Conservation (phyloP, 2,888 invertebrate species). For the Melangyna quadrimaculata region DNA sequence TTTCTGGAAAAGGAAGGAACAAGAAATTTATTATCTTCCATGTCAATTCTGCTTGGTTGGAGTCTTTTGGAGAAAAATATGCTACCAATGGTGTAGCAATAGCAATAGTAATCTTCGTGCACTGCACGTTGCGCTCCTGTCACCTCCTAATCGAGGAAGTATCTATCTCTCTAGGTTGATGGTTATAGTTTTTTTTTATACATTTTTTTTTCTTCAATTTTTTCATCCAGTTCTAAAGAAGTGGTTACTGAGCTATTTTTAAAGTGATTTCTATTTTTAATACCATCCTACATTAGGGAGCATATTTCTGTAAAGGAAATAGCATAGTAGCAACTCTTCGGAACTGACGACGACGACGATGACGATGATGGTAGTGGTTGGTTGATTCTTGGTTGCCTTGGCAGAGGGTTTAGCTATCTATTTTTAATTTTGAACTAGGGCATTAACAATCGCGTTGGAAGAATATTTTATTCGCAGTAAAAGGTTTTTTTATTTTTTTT, state of each 20-base stretch:
- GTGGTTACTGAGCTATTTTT: constrained; percentile 56
- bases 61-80: not conserved
- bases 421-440: constrained; percentile 61
- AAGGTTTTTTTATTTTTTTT: not conserved
- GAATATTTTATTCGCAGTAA: constrained; percentile 12
- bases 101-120: constrained; percentile 8
- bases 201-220: not conserved
- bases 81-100: constrained; percentile 29
- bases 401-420: constrained; percentile 46
- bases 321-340: not conserved
- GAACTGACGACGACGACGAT: not conserved
- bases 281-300: constrained; percentile 46
- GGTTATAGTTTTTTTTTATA: not conserved
- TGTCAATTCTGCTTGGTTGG: constrained; percentile 47
- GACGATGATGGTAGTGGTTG: not conserved
- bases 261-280: constrained; percentile 56
- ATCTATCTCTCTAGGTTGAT: constrained; percentile 18
- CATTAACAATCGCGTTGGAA: constrained; percentile 45
- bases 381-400: constrained; percentile 24
- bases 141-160: constrained; percentile 29
- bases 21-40: constrained; percentile 46
- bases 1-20: constrained; percentile 29
- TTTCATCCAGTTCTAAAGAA: not conserved
- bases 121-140: not conserved
- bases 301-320: constrained; percentile 25